Evolutionary conservation across 2,113 vertebrate genomes (phyloP), one percentile per base, ranked within the genome.

Genomic region (Ceyx cyanopectus): DNA sequence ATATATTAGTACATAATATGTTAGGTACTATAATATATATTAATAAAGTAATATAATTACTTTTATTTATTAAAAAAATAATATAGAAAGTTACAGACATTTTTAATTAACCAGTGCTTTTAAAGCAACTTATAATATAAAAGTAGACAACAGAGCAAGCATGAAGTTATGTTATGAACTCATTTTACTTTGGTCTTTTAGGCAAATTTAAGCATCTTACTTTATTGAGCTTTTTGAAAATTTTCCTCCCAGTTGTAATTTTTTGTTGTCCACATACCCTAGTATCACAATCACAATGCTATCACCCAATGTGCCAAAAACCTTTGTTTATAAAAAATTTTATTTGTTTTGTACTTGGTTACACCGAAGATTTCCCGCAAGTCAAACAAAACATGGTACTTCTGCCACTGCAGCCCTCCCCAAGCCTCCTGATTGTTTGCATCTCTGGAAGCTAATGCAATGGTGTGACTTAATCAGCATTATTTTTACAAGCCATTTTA

Each of bases 401-500:
- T 68, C 12, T 73, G 30, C 8, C 26, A 46, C 12, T 13, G 24
- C 62, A 92, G 40, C 22, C 18, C 22, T 40, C 73, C 32, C 40
- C 45, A 65, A 32, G 56, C 20, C 27, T 37, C 62, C 12, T 37
- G n/a, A 63, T 10, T 34, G 30, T n/a, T 37, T 54, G 26, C 46
- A 30, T 9, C 61, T 89, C 69, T 73, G 69, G 34, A 62, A 80
- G 45, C 20, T 51, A 76, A 70, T 9, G 27, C 46, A 87, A 48
- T 2, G 8, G n/a, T 24, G 53, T 12, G 2, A 92, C 54, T 81
- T 63, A 19, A 75, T 73, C 72, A 85, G 66, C 37, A 30, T 7
- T 90, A 34, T 81, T 89, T 91, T 77, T 76, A 84, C 86, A 93
- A 90, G 65, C 43, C 81, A 54, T 46, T 87, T 87, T 58, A 87